Percentiles rank a stretch among this genome's conserved stretches.
These are phyloP conservation scores for Ispidina lecontei DNA, from an alignment of 2,797 vertebrate genomes.

Conservation along the genomic window DNA sequence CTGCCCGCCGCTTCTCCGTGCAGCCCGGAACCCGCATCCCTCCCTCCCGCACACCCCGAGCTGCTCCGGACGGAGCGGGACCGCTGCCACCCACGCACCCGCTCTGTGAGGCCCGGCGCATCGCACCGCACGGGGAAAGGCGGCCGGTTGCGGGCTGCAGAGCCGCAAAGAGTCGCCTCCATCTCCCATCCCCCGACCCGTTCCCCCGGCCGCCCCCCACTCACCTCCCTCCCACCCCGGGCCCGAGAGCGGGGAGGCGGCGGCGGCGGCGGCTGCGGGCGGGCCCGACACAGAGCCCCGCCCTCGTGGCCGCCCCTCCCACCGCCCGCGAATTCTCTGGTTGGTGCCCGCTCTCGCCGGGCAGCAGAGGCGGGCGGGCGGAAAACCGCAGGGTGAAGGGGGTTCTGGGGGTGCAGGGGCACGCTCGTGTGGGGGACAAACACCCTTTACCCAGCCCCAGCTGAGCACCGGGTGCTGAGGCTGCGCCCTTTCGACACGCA, in stretches of 20 bases:
- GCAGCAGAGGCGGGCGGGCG: neutral
- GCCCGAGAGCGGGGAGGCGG: neutral
- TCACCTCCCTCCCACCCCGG: constrained; percentile 7
- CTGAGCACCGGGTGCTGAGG: neutral
- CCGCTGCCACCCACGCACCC: neutral
- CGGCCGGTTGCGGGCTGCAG: neutral
- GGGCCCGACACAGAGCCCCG: neutral
- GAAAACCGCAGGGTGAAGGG: rapidly evolving
- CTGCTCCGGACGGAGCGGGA: neutral
- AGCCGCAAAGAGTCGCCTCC: neutral
- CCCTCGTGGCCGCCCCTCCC: neutral
- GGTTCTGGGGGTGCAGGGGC: rapidly evolving
- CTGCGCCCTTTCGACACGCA: rapidly evolving
- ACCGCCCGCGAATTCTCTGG: neutral
- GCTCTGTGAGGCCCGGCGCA: too few species aligned
- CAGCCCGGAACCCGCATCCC: neutral
- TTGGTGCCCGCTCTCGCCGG: neutral
- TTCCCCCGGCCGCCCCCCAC: neutral
- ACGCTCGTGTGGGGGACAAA: neutral
- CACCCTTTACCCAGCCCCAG: neutral
- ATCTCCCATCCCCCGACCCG: neutral
- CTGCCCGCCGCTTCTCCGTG: neutral
- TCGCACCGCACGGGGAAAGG: rapidly evolving
- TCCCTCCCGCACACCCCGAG: too few species aligned
- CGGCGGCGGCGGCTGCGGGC: neutral